Base-by-base conservation (phyloP, 2,113 vertebrate genomes). In the Cephalopterus ornatus region DNA sequence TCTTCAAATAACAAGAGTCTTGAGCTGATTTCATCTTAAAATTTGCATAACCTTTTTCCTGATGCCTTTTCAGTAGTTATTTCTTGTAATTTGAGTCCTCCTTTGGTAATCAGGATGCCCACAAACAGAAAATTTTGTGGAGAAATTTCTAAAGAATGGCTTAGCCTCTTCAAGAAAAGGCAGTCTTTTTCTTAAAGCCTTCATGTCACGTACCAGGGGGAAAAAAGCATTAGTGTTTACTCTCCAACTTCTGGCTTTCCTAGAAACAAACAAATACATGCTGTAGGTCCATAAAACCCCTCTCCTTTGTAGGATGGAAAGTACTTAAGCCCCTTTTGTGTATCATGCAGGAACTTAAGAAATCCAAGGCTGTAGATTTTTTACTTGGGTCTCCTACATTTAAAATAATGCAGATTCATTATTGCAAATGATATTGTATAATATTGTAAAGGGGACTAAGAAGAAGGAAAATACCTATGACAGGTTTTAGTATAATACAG, bases 21-120 rank as follows among this genome's bases (percentile, higher is more conserved):
- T 47, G 37, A 78, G 27, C 5, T 67, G 56, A 77, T 81, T 70
- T 81, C 0, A 87, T 75, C 65, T 63, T 39, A 71, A 74, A 94
- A 91, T 70, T 67, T 91, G 30, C 73, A 87, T 77, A 87, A 77
- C 4, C 10, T 50, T 78, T 89, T 81, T 44, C 16, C 33, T 63
- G 20, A 84, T 55, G 28, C 4, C 14, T 71, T 59, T 89, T 78
- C 30, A 50, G 19, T 32, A 87, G 26, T 42, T 74, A 85, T 37
- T 91, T 79, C 33, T 72, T 67, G 15, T 39, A 20, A 46, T 47
- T 74, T 47, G 35, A 89, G 42, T 68, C 20, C 8, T 55, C 3
- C 20, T 71, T 42, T 44, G 18, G 26, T 46, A 50, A 20, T 42
- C 33, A 86, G 46, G n/a, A 77, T 56, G 47, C 12, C 22, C 26